Percentiles rank a stretch among this genome's conserved stretches.
Evolutionary conservation across 2,113 vertebrate genomes (phyloP).

Genomic region (Bungarus multicinctus): DNA sequence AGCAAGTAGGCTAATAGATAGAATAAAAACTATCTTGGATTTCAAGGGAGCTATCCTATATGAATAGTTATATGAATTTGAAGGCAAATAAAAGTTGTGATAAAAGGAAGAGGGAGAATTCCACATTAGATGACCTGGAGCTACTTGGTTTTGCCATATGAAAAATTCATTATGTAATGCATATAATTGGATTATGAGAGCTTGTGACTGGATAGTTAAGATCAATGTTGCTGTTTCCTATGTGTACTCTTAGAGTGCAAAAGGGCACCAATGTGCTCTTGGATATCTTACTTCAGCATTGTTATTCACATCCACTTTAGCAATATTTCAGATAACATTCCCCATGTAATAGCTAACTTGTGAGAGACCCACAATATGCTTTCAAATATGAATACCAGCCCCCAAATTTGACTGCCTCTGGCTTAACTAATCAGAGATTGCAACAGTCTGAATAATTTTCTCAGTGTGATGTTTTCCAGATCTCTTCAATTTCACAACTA

Average conservation of each 20-base stretch:
- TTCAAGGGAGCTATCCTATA: neutral
- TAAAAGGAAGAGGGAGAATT: neutral
- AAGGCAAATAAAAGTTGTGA: neutral
- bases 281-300: neutral
- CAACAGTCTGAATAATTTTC: neutral
- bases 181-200: neutral
- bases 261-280: neutral
- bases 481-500: neutral
- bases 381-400: neutral
- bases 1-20: neutral
- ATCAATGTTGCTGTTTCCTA: neutral
- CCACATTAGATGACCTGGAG: neutral
- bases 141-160: neutral
- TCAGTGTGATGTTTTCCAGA: neutral
- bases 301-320: neutral
- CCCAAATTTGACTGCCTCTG: neutral
- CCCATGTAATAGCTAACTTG: neutral
- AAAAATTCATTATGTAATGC: neutral
- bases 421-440: neutral
- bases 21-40: neutral
- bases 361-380: neutral
- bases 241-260: neutral
- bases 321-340: neutral
- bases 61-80: neutral
- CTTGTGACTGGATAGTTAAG: neutral